Conservation (phyloP, 2,113 vertebrate species). For the Catharus fuscescens region DNA sequence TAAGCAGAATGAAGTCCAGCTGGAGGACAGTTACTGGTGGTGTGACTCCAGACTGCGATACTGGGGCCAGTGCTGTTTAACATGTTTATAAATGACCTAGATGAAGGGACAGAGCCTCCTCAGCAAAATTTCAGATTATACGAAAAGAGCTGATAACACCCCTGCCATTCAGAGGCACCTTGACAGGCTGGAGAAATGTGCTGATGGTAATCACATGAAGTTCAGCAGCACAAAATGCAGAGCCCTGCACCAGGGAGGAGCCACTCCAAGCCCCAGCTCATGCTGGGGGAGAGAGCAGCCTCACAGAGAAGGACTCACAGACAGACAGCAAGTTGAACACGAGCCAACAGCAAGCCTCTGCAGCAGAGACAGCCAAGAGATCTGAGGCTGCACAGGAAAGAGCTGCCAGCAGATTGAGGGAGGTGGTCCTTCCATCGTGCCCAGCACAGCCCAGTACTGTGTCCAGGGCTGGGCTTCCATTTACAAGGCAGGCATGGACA, state of each 20-base stretch:
- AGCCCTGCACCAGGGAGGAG: not conserved
- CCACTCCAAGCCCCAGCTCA: not conserved
- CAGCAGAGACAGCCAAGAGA: not conserved
- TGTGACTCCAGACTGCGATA: not conserved
- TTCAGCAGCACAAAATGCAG: not conserved
- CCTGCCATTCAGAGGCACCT: not conserved
- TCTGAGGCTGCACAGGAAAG: accelerated
- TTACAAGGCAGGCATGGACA: not conserved
- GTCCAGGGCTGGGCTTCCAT: not conserved
- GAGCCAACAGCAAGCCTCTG: not conserved
- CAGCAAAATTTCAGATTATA: not conserved
- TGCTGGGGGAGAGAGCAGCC: not conserved
- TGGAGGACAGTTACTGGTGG: not conserved
- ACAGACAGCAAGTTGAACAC: not conserved
- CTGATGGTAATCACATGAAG: not conserved
- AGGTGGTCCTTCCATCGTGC: not conserved
- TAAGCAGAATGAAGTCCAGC: not conserved
- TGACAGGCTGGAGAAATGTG: not conserved
- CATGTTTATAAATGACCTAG: not conserved
- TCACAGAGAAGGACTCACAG: not conserved
- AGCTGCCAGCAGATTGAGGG: not conserved
- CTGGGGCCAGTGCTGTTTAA: not conserved
- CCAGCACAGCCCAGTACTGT: not conserved
- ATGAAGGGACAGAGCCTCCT: not conserved
- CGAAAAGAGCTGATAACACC: not conserved